Evolutionary conservation across 2,888 invertebrate genomes (phyloP), one percentile per base, ranked within the genome.

Genomic region (Andrena dorsata): DNA sequence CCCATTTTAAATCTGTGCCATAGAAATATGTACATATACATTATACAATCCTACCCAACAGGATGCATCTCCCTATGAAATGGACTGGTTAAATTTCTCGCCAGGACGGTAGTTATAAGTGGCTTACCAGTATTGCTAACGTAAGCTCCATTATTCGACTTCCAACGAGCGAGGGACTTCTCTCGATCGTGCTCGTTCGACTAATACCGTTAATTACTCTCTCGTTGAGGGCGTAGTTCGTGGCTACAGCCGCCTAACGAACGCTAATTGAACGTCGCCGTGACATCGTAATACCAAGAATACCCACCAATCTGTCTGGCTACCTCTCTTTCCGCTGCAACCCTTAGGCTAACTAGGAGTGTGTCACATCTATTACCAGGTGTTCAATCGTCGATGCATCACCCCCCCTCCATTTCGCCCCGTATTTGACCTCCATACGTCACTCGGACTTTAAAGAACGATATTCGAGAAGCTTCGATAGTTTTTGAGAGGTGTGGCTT

Each of bases 191-290:
- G 78, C 77, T 82, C 76, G 82, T 87, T 83, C 83, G 79, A 82
- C 89, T 90, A 90, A 90, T 90, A 89, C 90, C 86, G 88, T 89
- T 91, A 90, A 91, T 90, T 90, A 90, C 88, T 90, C 87, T 86
- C 87, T 86, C 87, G 85, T 83, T 78, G 83, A 87, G 82, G 63
- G 86, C 82, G 84, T 82, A 81, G 72, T 76, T 71, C 30, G 65
- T 74, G 81, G 76, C 80, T 80, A 75, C 79, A 80, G 77, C 81
- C 82, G 77, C 82, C 90, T 91, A 91, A 91, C 91, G 89, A 90
- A 88, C 89, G 76, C 86, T 90, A 90, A 91, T 91, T 91, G 89
- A 83, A 87, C 82, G 82, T 73, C 83, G 79, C 69, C 82, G 84
- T 85, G 88, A 84, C 86, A 82, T 85, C 85, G 79, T 88, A 86